Evolutionary conservation across 2,888 invertebrate genomes (phyloP).

Genomic region (Leucoptera coffeella): DNA sequence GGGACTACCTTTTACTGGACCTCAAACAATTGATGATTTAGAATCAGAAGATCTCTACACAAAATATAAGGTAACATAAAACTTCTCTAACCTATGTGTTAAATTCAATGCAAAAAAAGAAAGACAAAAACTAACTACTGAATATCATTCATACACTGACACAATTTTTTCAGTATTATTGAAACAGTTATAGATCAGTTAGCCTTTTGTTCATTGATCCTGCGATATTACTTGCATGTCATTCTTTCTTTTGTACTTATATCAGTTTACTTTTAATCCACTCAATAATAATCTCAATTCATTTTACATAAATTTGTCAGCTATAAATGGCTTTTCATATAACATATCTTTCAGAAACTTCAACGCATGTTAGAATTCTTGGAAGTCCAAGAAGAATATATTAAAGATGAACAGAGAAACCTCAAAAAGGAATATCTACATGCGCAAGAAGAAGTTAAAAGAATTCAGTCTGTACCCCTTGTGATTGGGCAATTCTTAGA

Average conservation of each 20-base stretch:
- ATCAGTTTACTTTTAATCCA: neutral
- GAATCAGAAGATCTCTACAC: constrained; percentile 93
- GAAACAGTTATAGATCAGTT: too few relatives aligned
- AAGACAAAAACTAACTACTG: too few relatives aligned
- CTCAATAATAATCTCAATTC: neutral
- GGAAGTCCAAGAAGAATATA: constrained; percentile 98
- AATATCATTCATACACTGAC: too few relatives aligned
- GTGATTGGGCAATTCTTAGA: constrained; percentile 99
- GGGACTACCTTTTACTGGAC: constrained; percentile 59
- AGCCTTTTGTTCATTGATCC: too few relatives aligned
- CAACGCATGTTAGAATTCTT: constrained; percentile 95
- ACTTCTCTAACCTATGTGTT: constrained; percentile 1
- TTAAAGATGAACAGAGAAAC: constrained; percentile 98
- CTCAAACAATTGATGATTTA: constrained; percentile 70
- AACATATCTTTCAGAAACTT: constrained; percentile 64
- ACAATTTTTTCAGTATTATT: too few relatives aligned
- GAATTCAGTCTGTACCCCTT: constrained; percentile 97
- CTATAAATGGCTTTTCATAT: neutral
- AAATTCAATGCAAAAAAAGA: neutral
- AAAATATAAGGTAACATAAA: constrained; percentile 74
- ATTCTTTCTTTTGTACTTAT: too few relatives aligned
- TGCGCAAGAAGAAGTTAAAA: constrained; percentile 96
- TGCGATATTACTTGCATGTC: too few relatives aligned
- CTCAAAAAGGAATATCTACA: constrained; percentile 98
- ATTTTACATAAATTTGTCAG: too few relatives aligned